Evolutionary conservation across 2,888 invertebrate genomes (phyloP).

Genomic region (Xanthia togata): DNA sequence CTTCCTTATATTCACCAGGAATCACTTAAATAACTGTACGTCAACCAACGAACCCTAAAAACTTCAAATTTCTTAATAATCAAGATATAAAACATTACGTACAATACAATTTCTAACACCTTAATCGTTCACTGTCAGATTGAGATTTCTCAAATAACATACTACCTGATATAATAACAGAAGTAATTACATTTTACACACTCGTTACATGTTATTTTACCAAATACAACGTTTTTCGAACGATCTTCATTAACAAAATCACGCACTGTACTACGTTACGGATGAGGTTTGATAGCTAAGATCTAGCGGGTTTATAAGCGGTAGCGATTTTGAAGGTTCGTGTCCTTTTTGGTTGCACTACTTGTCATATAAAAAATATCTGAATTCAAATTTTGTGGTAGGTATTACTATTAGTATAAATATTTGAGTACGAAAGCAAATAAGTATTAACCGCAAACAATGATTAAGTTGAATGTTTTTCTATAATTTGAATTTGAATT

Average conservation of each 20-base stretch:
- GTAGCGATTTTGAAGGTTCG: slow-evolving; percentile 15
- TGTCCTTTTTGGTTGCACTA: background rate
- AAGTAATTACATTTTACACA: slow-evolving; percentile 76
- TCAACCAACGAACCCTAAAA: background rate
- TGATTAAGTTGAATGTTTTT: background rate
- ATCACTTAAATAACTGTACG: background rate
- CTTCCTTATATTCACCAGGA: background rate
- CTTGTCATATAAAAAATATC: background rate
- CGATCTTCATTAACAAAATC: slow-evolving; percentile 81
- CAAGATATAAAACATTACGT: slow-evolving; percentile 33
- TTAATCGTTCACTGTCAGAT: slow-evolving; percentile 69
- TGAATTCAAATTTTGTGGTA: background rate
- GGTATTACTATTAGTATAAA: background rate
- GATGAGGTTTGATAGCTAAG: slow-evolving; percentile 12
- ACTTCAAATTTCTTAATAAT: slow-evolving; percentile 1
- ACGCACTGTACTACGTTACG: slow-evolving; percentile 71
- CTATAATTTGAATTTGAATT: no score
- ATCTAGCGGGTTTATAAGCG: slow-evolving; percentile 43
- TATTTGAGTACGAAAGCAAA: background rate
- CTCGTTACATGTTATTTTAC: slow-evolving; percentile 77
- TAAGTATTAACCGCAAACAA: background rate
- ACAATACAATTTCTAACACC: slow-evolving; percentile 58
- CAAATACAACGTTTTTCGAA: slow-evolving; percentile 79
- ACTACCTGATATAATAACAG: slow-evolving; percentile 67
- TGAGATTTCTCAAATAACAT: slow-evolving; percentile 56